Percentiles rank a stretch among this genome's conserved stretches.
Evolutionary conservation across 35 echinoderm and acorn worm genomes (phyloP).

Genomic region (Lytechinus variegatus): DNA sequence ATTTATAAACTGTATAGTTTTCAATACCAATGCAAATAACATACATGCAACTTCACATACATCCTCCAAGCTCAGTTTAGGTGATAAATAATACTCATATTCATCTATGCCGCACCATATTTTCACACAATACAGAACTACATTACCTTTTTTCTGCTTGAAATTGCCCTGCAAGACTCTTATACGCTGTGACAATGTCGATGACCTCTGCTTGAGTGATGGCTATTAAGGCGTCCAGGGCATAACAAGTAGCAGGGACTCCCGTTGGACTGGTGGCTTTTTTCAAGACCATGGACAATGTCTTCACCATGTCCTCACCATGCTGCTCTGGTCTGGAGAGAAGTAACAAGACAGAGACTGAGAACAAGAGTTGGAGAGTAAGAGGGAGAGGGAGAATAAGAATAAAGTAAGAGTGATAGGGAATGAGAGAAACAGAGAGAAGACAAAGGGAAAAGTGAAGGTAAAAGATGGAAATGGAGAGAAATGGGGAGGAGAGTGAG

Average conservation of each 20-base stretch:
- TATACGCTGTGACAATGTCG: background rate
- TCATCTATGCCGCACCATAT: too few relatives aligned
- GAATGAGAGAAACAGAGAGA: background rate
- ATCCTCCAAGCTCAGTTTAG: too few relatives aligned
- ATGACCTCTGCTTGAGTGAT: background rate
- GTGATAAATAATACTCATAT: too few relatives aligned
- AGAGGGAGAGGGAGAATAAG: background rate
- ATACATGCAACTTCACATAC: too few relatives aligned
- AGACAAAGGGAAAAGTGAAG: background rate
- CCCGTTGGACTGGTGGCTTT: background rate
- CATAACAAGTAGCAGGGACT: background rate
- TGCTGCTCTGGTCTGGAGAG: background rate
- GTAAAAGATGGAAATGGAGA: background rate
- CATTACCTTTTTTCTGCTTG: background rate
- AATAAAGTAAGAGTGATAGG: background rate
- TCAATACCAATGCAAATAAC: too few relatives aligned
- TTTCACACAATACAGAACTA: too few relatives aligned
- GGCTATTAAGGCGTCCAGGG: constrained; percentile 35
- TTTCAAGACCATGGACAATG: background rate
- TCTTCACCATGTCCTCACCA: background rate
- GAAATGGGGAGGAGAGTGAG: background rate
- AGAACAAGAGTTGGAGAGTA: background rate
- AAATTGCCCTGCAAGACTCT: background rate
- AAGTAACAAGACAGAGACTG: background rate
- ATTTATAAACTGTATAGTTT: too few relatives aligned